Conservation (phyloP, 2,797 vertebrate species). For the Phylloscopus collybita region DNA sequence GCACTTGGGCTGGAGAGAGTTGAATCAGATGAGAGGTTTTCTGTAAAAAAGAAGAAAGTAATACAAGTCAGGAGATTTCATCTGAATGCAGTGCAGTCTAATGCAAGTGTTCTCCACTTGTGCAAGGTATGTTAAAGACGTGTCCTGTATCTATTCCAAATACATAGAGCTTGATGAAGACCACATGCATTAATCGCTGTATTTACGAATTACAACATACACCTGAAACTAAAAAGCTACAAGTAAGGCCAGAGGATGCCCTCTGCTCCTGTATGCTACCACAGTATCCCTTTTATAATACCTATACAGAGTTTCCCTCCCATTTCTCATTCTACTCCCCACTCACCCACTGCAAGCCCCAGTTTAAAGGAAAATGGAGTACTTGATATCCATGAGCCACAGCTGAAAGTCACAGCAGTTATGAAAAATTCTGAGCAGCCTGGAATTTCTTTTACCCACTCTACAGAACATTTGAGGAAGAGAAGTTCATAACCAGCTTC, state of each 20-base stretch:
- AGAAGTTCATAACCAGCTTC: neutral
- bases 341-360: neutral
- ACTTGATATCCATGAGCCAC: neutral
- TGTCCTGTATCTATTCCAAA: neutral
- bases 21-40: constrained; percentile 97
- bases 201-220: neutral
- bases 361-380: neutral
- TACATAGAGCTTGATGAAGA: neutral
- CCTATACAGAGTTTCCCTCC: neutral
- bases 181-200: neutral
- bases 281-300: neutral
- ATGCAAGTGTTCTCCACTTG: neutral
- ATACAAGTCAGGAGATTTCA: neutral
- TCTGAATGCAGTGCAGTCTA: neutral
- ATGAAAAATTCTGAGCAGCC: neutral
- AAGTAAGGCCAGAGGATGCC: neutral
- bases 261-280: neutral
- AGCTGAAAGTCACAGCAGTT: neutral
- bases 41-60: constrained; percentile 70
- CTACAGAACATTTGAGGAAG: neutral
- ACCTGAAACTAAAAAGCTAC: neutral
- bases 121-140: neutral
- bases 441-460: neutral
- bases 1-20: constrained; percentile 94
- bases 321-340: neutral